These are phyloP conservation scores for Battus philenor DNA, from an alignment of 1,140 invertebrate species.

Conservation along the genomic window DNA sequence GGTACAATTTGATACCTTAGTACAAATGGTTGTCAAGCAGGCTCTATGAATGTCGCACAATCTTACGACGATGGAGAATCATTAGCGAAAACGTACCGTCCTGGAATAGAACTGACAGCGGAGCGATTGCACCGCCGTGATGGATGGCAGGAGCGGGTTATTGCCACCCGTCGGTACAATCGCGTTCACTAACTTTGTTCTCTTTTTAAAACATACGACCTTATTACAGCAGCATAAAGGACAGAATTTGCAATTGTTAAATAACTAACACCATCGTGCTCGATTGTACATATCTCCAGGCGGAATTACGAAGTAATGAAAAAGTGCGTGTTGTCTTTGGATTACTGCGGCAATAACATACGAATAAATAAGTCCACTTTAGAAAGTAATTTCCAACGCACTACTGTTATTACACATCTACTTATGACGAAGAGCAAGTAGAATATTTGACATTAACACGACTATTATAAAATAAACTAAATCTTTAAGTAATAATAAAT, in stretches of 20 bases:
- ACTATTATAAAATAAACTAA: no score
- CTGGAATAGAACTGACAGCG: slow-evolving; percentile 72
- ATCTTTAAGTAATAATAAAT: no score
- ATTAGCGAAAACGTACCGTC: slow-evolving; percentile 69
- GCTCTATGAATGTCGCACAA: slow-evolving; percentile 53
- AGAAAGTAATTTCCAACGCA: no score
- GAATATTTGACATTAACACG: no score
- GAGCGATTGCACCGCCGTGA: slow-evolving; percentile 68
- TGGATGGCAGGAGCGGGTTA: slow-evolving; percentile 63
- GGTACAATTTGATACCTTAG: not conserved
- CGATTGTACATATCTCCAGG: slow-evolving; percentile 18
- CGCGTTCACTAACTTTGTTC: no score
- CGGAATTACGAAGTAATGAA: slow-evolving; percentile 47
- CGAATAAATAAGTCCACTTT: no score
- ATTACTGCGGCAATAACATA: slow-evolving; percentile 1
- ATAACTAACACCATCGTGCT: not conserved
- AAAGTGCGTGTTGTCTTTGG: slow-evolving; percentile 27
- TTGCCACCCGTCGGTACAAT: slow-evolving; percentile 38
- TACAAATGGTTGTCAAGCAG: slow-evolving; percentile 2
- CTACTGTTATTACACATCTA: no score
- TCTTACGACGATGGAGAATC: slow-evolving; percentile 55
- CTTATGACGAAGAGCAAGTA: no score
- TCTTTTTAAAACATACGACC: not conserved
- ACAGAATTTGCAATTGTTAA: not conserved
- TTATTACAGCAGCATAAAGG: not conserved